Evolutionary conservation across 1,140 invertebrate species (phyloP).

Genomic region (Ceratosolen solmsi): DNA sequence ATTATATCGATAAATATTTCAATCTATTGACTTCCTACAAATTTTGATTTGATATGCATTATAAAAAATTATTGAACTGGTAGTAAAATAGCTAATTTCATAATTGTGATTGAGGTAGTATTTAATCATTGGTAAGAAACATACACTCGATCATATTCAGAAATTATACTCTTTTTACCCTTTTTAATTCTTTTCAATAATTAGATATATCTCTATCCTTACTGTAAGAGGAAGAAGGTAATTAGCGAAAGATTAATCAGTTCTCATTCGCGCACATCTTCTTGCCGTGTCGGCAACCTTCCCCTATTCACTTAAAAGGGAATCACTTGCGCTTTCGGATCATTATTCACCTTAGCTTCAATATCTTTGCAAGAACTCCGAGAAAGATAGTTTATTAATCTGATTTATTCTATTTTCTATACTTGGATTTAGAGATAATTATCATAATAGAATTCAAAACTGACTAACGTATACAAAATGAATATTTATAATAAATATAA

Average conservation of each 20-base stretch:
- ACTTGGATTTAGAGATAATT: neutral
- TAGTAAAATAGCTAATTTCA: constrained; percentile 3
- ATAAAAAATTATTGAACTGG: neutral
- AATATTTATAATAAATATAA: no score
- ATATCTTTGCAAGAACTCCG: constrained; percentile 1
- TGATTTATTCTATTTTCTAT: neutral
- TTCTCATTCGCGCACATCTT: constrained; percentile 26
- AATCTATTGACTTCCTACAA: no score
- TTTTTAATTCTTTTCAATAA: no score
- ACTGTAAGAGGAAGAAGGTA: no score
- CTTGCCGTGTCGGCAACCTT: no score
- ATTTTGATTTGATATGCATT: no score
- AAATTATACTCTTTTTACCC: no score
- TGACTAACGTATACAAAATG: neutral
- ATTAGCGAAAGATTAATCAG: neutral
- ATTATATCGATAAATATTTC: no score
- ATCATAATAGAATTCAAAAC: neutral
- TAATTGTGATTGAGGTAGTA: constrained; percentile 48
- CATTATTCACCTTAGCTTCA: neutral
- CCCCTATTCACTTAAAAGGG: neutral
- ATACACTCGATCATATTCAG: constrained; percentile 27
- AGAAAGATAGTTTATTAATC: neutral
- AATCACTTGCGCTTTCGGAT: no score
- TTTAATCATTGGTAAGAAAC: constrained; percentile 36
- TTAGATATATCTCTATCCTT: no score